Base-by-base conservation (phyloP, 1,140 invertebrate species). In the Amyelois transitella region DNA sequence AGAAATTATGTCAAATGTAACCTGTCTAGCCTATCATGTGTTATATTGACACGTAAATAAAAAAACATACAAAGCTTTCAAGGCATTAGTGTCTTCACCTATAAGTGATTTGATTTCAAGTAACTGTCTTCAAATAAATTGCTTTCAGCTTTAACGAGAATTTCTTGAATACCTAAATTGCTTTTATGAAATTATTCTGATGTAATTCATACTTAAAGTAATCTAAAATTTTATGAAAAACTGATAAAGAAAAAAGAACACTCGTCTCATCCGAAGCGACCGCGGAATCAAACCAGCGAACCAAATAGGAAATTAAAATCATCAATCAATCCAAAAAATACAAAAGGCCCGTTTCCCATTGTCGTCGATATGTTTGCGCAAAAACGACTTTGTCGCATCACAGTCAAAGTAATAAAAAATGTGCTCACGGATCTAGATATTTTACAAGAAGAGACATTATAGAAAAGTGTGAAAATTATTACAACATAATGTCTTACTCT, bases 361-460 rank as follows among this genome's bases (percentile, higher is more conserved):
- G 84, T 87, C 80, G 73, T 77, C 72, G 78, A 85, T 83, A 85
- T 85, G 78, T 85, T 85, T 87, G 81, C 77, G 81, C 80, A 85
- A 87, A 87, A 87, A 87, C 83, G 83, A 86, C 83, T 86, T 86
- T 85, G 83, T 86, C 83, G 80, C 81, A 85, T 86, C 83, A 81
- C 78, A 86, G 78, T 83, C 83, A 77, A 85, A 83, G 81, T 83
- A 84, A 85, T 85, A 86, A 86, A 84, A 86, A 81, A 81, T 75
- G 66, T 65, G 53, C 24, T 67, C 75, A 57, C 7, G 8, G 56
- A 73, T 58, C 28, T 68, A 67, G 12, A 62, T n/a, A 55, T 6
- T 43, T 54, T 2, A 32, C 78, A 79, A 44, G 79, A 84, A 48
- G 20, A n/a, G 20, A 19, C 8, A 19, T 5, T 3, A 19, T 19